Evolutionary conservation across 2,888 invertebrate species (phyloP), one percentile per base, ranked within the genome.

Genomic region (Atethmia centrago): DNA sequence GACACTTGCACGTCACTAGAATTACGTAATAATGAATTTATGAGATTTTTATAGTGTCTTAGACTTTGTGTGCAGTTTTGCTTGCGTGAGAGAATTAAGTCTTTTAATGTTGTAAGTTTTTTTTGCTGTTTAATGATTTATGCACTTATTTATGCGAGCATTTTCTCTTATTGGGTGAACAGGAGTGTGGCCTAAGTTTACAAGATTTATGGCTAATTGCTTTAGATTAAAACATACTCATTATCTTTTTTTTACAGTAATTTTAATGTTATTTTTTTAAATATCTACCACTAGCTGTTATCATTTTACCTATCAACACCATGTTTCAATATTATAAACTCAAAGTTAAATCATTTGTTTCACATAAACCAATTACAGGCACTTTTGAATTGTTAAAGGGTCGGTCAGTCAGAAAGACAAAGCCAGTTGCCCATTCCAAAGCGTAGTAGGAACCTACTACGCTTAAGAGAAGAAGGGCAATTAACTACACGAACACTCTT

Each of bases 1-100:
- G 87, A 89, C 63, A 67, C 71, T 47, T 53, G 82, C 76, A 84
- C 90, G 86, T 90, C 91, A 90, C 91, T 92, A 90, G 84, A 84
- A 86, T 88, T 85, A 76, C 85, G 87, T 84, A 89, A 87, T 84
- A 79, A 83, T 84, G 79, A 86, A 86, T 87, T 87, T 83, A 84
- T 84, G 77, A 77, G 80, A 84, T 77, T 88, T 74, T 74, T 74
- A 73, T 71, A 65, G 67, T 62, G 63, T 45, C 58, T 69, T 66
- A 70, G 79, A 62, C 64, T 78, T 62, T 66, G 59, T 68, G 51
- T 62, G 69, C 51, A 55, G 55, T 59, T 70, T 67, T 62, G 83
- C 63, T 81, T 59, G 83, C 83, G 81, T 82, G 81, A 71, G 68
- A 71, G 71, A 79, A 68, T 83, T 74, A 78, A 65, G 67, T 82